Conservation (phyloP, 1,140 invertebrate genomes). For the Drosophila paulistorum region DNA sequence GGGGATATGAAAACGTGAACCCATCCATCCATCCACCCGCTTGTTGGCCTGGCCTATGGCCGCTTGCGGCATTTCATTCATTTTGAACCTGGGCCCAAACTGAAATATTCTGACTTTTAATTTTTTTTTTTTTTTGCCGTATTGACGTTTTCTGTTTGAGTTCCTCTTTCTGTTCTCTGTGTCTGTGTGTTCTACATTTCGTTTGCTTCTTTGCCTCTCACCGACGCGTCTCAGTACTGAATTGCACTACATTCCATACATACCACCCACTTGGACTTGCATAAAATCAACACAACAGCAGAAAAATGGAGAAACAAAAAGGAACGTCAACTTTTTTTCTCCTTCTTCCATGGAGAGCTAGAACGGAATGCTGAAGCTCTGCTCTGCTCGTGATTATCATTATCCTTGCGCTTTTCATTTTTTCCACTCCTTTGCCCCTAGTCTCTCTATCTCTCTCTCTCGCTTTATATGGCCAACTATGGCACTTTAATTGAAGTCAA, state of each 20-base stretch:
- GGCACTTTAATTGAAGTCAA: constrained; percentile 80
- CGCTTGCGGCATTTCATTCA: constrained; percentile 50
- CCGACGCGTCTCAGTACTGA: background rate
- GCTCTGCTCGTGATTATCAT: constrained; percentile 70
- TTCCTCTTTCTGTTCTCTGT: constrained; percentile 8
- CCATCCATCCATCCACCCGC: background rate
- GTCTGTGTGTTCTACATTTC: constrained; percentile 59
- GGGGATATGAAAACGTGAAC: background rate
- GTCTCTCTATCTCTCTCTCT: constrained; percentile 2
- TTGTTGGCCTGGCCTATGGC: constrained; percentile 29
- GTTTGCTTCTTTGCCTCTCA: constrained; percentile 47
- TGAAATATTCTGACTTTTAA: constrained; percentile 58
- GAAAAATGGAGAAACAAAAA: constrained; percentile 15
- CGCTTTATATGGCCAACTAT: constrained; percentile 76
- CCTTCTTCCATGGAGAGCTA: constrained; percentile 45
- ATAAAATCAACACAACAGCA: constrained; percentile 71
- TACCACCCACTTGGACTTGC: constrained; percentile 47
- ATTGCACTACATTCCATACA: constrained; percentile 69
- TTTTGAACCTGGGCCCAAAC: constrained; percentile 39
- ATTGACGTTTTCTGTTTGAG: constrained; percentile 32
- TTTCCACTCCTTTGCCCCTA: background rate
- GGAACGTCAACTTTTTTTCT: constrained; percentile 49
- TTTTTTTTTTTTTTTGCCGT: constrained; percentile 37
- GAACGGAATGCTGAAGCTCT: background rate
- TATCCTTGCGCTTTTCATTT: constrained; percentile 57